Conservation (phyloP, 1,140 invertebrate species). For the Pseudoatta argentina region DNA sequence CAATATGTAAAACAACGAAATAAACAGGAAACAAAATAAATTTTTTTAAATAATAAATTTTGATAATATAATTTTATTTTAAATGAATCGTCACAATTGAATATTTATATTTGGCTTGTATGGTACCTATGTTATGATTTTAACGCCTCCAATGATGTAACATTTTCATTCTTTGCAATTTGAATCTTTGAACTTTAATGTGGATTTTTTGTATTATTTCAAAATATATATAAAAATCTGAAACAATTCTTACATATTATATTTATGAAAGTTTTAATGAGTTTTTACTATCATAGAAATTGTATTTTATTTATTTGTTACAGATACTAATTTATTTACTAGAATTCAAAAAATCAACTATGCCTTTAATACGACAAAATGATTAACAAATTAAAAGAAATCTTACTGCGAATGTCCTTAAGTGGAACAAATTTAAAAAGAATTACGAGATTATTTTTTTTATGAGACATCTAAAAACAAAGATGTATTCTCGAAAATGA, state of each 20-base stretch:
- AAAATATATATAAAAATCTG: too few relatives aligned
- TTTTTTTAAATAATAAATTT: background rate
- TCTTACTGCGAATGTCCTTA: background rate
- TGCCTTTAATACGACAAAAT: background rate
- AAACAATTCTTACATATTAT: too few relatives aligned
- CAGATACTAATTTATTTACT: too few relatives aligned
- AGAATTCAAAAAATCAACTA: too few relatives aligned
- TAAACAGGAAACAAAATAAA: background rate
- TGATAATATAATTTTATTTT: background rate
- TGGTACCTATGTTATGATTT: background rate
- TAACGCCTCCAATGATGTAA: too few relatives aligned
- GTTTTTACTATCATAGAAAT: too few relatives aligned
- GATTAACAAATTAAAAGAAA: background rate
- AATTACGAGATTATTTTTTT: constrained; percentile 27
- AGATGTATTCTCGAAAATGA: constrained; percentile 11
- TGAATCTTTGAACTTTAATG: too few relatives aligned
- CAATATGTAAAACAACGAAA: background rate
- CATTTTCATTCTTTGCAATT: too few relatives aligned
- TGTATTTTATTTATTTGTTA: too few relatives aligned
- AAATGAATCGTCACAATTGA: background rate
- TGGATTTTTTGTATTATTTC: too few relatives aligned
- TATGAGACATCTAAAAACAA: constrained; percentile 7
- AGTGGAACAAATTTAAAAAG: constrained; percentile 7
- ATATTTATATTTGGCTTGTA: background rate
- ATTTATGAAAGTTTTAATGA: too few relatives aligned